Evolutionary conservation across 2,113 vertebrate species (phyloP).

Genomic region (Tor tambroides): DNA sequence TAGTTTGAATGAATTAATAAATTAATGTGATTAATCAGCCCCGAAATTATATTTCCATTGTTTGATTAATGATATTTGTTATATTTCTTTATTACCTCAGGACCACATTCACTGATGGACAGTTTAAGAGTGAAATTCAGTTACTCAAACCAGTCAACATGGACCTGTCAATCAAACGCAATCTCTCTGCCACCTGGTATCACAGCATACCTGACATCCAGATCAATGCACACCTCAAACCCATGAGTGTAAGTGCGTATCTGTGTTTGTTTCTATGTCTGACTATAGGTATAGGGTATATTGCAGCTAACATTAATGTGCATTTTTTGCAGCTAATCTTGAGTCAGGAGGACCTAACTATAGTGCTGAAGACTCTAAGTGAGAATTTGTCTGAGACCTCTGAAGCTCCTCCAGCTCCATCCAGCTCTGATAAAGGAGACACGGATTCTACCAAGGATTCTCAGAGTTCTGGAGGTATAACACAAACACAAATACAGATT

Average conservation of each 20-base stretch:
- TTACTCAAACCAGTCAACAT: conserved; percentile 89
- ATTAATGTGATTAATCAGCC: neutral
- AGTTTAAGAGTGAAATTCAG: conserved; percentile 81
- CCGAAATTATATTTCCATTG: neutral
- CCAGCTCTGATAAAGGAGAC: conserved; percentile 63
- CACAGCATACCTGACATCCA: conserved; percentile 89
- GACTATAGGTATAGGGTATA: neutral
- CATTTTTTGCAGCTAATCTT: conserved; percentile 79
- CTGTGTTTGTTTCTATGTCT: neutral
- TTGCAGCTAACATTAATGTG: neutral
- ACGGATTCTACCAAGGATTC: conserved; percentile 68
- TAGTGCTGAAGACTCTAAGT: conserved; percentile 85
- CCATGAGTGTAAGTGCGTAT: conserved; percentile 84
- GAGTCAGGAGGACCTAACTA: conserved; percentile 91
- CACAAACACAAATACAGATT: neutral
- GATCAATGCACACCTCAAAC: conserved; percentile 89
- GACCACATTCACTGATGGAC: conserved; percentile 76
- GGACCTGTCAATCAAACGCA: conserved; percentile 87
- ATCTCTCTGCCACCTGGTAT: conserved; percentile 93
- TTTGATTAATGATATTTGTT: neutral
- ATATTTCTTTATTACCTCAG: conserved; percentile 70
- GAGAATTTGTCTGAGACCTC: conserved; percentile 87
- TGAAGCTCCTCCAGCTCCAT: conserved; percentile 54
- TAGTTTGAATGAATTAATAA: neutral
- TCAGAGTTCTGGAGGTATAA: conserved; percentile 75